These are phyloP conservation scores for Chelonus insularis DNA, from an alignment of 1,140 invertebrate species.

Conservation along the genomic window DNA sequence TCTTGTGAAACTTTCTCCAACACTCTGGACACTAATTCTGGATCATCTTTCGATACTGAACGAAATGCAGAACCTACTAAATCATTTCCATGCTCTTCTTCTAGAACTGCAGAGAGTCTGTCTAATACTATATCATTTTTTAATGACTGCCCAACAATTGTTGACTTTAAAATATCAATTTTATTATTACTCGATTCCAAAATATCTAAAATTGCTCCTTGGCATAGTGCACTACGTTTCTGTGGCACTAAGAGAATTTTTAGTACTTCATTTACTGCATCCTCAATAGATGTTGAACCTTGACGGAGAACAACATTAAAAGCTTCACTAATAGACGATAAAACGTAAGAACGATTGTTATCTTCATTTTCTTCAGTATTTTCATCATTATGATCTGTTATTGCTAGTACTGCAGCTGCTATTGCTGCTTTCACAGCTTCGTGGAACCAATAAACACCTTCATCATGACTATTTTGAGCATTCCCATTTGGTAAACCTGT, in stretches of 20 bases:
- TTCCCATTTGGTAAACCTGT: conserved; percentile 30
- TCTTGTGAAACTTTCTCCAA: conserved; percentile 63
- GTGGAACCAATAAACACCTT: conserved; percentile 57
- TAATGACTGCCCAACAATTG: conserved; percentile 58
- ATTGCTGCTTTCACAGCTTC: conserved; percentile 64
- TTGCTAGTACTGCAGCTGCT: conserved; percentile 60
- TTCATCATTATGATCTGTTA: conserved; percentile 58
- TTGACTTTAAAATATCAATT: conserved; percentile 65
- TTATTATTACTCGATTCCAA: conserved; percentile 58
- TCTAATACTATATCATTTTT: conserved; percentile 64
- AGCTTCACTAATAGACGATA: conserved; percentile 63
- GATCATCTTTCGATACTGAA: conserved; percentile 63
- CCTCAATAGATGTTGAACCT: conserved; percentile 53
- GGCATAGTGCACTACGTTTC: conserved; percentile 48
- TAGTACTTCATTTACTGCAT: conserved; percentile 59
- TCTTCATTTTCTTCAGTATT: conserved; percentile 39
- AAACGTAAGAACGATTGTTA: conserved; percentile 59
- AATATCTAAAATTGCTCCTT: conserved; percentile 41
- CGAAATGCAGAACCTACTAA: conserved; percentile 64
- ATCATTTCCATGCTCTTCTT: conserved; percentile 61
- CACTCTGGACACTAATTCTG: conserved; percentile 61
- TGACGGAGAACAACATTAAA: conserved; percentile 50
- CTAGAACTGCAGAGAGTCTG: conserved; percentile 63
- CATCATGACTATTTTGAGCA: conserved; percentile 35
- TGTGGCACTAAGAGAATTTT: conserved; percentile 53